A percentile compares a stretch with the other conserved stretches of the same genome.
These are phyloP conservation scores for Suricata suricatta DNA, from an alignment of 2,113 vertebrate genomes.

Conservation along the genomic window DNA sequence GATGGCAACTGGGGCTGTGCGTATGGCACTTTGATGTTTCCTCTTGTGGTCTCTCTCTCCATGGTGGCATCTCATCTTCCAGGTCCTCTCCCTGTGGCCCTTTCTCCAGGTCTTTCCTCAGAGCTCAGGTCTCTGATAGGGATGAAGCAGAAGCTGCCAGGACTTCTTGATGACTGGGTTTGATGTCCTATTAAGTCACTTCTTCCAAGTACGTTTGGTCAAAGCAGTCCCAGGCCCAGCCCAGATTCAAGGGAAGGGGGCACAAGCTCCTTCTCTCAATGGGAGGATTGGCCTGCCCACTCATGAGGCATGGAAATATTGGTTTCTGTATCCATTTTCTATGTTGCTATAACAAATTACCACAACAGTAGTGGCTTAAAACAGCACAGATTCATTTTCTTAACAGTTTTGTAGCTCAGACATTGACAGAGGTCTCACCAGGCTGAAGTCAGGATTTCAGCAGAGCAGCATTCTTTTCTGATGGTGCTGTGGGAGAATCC, in stretches of 20 bases:
- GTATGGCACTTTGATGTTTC: neutral
- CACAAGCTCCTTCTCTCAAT: neutral
- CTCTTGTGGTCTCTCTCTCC: neutral
- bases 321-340: neutral
- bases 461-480: neutral
- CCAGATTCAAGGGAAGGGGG: neutral
- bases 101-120: neutral
- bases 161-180: neutral
- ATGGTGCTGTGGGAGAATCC: neutral
- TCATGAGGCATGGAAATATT: neutral
- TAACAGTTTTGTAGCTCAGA: neutral
- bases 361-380: neutral
- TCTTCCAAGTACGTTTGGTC: neutral
- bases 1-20: neutral
- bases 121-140: neutral
- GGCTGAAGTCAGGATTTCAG: neutral
- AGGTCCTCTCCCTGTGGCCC: neutral
- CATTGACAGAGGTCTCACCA: neutral
- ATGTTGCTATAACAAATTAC: neutral
- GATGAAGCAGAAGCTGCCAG: neutral
- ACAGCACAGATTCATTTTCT: neutral
- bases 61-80: neutral
- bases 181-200: neutral
- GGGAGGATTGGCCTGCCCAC: neutral
- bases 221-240: neutral